phyloP scores from a whole-genome alignment of 2,888 invertebrate genomes.

The Athetis lepigone region DNA sequence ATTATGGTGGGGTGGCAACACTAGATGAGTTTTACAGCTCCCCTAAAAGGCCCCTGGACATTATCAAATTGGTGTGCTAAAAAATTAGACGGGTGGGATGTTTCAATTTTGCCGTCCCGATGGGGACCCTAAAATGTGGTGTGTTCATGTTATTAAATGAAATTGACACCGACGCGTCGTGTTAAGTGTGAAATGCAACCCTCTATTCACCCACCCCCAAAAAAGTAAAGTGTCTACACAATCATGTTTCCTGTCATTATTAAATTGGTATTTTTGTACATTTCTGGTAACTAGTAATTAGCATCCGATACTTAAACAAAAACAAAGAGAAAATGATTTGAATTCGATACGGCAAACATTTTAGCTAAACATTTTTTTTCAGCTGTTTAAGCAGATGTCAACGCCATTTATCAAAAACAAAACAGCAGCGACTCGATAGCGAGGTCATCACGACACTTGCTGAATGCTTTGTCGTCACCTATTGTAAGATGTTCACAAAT shows the following conservation, averaged over 20 bases:
- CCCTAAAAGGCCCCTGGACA: slow-evolving; percentile 35
- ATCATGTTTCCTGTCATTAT: background rate
- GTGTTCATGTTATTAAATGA: slow-evolving; percentile 24
- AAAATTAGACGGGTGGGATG: slow-evolving; percentile 13
- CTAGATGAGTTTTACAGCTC: slow-evolving; percentile 28
- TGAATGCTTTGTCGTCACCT: too few species aligned
- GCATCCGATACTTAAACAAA: too few species aligned
- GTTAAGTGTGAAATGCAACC: slow-evolving; percentile 17
- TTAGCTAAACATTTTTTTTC: too few species aligned
- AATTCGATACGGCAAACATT: too few species aligned
- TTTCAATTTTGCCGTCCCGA: slow-evolving; percentile 22
- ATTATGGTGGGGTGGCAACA: slow-evolving; percentile 25
- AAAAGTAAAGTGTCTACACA: background rate
- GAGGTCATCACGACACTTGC: too few species aligned
- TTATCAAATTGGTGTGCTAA: slow-evolving; percentile 24
- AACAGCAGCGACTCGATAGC: too few species aligned
- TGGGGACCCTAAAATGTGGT: slow-evolving; percentile 18
- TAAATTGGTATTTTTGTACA: too few species aligned
- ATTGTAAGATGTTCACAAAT: too few species aligned
- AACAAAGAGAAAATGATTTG: too few species aligned
- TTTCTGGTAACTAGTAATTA: too few species aligned
- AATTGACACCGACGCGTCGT: slow-evolving; percentile 24
- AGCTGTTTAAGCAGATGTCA: too few species aligned
- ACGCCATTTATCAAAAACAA: too few species aligned
- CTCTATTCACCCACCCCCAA: background rate